These are phyloP conservation scores for Polyergus mexicanus DNA, from an alignment of 1,140 invertebrate genomes.

Conservation along the genomic window DNA sequence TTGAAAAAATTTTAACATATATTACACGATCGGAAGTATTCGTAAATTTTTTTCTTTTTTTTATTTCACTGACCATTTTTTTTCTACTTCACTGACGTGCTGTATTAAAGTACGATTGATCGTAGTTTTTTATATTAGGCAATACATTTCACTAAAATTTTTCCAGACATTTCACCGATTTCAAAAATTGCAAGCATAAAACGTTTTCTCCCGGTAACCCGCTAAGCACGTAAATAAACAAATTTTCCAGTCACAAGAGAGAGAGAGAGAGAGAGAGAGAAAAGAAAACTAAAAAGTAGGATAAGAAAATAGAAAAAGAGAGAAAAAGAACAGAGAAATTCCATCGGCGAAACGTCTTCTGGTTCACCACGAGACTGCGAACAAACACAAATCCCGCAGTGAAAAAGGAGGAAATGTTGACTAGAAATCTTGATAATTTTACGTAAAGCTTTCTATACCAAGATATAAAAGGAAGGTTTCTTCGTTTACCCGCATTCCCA, in stretches of 20 bases:
- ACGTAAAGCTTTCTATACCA: neutral
- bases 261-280: neutral
- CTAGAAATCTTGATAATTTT: slow-evolving; percentile 9
- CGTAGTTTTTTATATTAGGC: neutral
- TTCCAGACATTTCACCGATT: slow-evolving; percentile 16
- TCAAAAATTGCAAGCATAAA: slow-evolving; percentile 34
- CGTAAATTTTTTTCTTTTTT: too few species aligned
- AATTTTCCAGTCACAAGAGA: slow-evolving; percentile 22
- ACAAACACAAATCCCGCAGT: slow-evolving; percentile 1
- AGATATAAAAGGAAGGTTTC: neutral
- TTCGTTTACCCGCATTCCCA: neutral
- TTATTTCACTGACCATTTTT: too few species aligned
- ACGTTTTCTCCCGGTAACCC: slow-evolving; percentile 10
- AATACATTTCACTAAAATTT: neutral
- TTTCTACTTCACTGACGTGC: neutral
- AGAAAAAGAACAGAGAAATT: slow-evolving; percentile 22
- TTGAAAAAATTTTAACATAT: too few species aligned
- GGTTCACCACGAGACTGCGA: neutral
- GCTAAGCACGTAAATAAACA: slow-evolving; percentile 42
- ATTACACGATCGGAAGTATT: too few species aligned
- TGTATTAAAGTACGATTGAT: neutral
- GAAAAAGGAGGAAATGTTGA: slow-evolving; percentile 1
- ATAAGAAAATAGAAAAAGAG: slow-evolving; percentile 7
- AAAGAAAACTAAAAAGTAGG: slow-evolving; percentile 45
- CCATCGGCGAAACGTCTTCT: slow-evolving; percentile 8